Percentiles rank a stretch among this genome's conserved stretches.
Evolutionary conservation across 2,888 invertebrate genomes (phyloP).

Genomic region (Orgyia antiqua): DNA sequence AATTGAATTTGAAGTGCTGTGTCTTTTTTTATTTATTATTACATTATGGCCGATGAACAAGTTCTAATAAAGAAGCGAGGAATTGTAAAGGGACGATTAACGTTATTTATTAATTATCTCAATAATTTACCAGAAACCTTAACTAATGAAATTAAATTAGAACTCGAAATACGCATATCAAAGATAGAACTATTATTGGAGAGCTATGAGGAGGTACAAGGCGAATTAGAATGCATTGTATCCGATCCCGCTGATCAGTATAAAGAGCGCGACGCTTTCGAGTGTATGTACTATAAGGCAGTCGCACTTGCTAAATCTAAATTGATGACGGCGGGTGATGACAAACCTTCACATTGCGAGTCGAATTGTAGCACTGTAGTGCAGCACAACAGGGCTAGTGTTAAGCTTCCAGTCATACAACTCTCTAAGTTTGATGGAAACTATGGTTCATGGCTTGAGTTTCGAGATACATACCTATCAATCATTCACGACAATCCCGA

Average conservation of each 20-base stretch:
- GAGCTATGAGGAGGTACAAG: background rate
- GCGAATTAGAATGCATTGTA: background rate
- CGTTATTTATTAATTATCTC: background rate
- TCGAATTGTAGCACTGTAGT: background rate
- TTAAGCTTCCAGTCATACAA: background rate
- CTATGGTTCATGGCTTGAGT: background rate
- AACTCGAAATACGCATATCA: background rate
- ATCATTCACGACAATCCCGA: background rate
- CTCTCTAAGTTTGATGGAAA: slow-evolving; percentile 1
- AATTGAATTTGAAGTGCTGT: too few species aligned
- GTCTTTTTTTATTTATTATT: too few species aligned
- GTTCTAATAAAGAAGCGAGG: too few species aligned
- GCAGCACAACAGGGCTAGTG: slow-evolving; percentile 3
- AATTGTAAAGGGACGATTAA: background rate
- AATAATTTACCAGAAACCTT: slow-evolving; percentile 1
- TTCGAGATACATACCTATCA: background rate
- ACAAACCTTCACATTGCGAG: background rate
- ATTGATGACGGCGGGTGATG: background rate
- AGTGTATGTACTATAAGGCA: background rate
- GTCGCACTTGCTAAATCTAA: background rate
- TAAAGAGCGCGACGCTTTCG: slow-evolving; percentile 1
- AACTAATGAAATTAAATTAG: slow-evolving; percentile 1
- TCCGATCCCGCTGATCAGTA: background rate
- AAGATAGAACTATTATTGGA: background rate
- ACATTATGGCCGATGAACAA: background rate